These are phyloP conservation scores for Ceramica pisi DNA, from an alignment of 2,888 invertebrate genomes.

Conservation along the genomic window DNA sequence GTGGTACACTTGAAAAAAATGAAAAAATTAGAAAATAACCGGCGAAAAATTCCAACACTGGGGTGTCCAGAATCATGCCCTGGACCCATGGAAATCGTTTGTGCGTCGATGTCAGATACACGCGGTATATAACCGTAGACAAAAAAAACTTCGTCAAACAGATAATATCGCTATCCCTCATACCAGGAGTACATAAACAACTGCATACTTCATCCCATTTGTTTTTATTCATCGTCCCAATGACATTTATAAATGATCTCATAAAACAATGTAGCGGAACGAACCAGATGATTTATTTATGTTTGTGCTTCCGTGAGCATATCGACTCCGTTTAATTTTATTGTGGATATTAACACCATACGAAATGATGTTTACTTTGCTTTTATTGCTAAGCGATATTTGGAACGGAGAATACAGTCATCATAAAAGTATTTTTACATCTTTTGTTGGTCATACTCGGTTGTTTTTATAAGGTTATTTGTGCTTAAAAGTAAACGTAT, in stretches of 20 bases:
- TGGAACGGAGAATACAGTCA: background rate
- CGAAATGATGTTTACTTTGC: conserved; percentile 28
- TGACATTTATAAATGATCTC: conserved; percentile 58
- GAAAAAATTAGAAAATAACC: too few species aligned
- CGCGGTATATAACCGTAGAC: too few species aligned
- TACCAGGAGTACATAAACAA: conserved; percentile 29
- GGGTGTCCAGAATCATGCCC: too few species aligned
- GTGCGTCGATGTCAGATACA: too few species aligned
- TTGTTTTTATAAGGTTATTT: background rate
- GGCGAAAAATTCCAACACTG: too few species aligned
- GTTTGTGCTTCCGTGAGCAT: conserved; percentile 48
- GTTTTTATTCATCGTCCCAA: conserved; percentile 42
- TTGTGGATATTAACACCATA: conserved; percentile 48
- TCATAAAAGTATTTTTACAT: conserved; percentile 4
- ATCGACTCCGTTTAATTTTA: conserved; percentile 46
- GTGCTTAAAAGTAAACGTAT: background rate
- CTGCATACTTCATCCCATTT: conserved; percentile 34
- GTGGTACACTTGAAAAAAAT: too few species aligned
- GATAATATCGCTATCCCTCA: conserved; percentile 6
- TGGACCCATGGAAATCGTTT: too few species aligned
- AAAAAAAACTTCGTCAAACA: background rate
- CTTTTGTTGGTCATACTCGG: background rate
- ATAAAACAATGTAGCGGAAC: conserved; percentile 55
- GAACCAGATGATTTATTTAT: conserved; percentile 55
- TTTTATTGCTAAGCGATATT: conserved; percentile 16